Evolutionary conservation across 2,888 invertebrate genomes (phyloP).

Genomic region (Mesorhabditis spiculigera): DNA sequence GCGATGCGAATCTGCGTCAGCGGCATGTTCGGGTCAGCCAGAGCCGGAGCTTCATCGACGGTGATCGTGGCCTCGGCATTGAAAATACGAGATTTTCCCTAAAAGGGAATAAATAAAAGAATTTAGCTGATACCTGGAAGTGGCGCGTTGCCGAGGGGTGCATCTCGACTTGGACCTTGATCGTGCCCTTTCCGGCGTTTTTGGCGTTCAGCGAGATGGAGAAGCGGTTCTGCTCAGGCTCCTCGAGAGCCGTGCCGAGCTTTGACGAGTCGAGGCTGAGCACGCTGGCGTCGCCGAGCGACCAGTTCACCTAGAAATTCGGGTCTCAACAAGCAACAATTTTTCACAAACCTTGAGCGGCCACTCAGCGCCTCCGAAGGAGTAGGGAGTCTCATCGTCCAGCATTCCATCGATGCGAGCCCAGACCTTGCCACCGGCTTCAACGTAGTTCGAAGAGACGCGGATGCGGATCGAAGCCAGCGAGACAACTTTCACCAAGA

Average conservation of each 20-base stretch:
- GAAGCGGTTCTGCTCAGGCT: conserved; percentile 26
- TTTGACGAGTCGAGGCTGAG: conserved; percentile 20
- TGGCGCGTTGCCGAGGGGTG: conserved; percentile 23
- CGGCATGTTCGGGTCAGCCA: conserved; percentile 13
- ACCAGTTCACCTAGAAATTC: conserved; percentile 22
- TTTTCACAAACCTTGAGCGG: conserved; percentile 32
- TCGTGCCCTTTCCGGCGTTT: conserved; percentile 20
- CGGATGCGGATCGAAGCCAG: conserved; percentile 35
- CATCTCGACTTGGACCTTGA: conserved; percentile 23
- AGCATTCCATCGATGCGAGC: conserved; percentile 31
- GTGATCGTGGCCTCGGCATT: conserved; percentile 19
- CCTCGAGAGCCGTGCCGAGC: conserved; percentile 22
- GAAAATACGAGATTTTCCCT: conserved; percentile 17
- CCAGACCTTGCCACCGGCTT: conserved; percentile 29
- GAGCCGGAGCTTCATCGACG: conserved; percentile 30
- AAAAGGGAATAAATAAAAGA: neutral
- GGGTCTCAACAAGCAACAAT: neutral
- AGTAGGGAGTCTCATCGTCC: conserved; percentile 40
- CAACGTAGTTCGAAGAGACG: conserved; percentile 29
- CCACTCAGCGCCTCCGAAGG: conserved; percentile 46
- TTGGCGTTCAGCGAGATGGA: conserved; percentile 31
- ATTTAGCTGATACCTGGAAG: conserved; percentile 17
- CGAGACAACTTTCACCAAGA: conserved; percentile 43
- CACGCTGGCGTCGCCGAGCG: conserved; percentile 23
- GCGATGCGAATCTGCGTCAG: conserved; percentile 26